Conservation (phyloP, 2,113 vertebrate genomes). For the Leucoraja erinaceus region DNA sequence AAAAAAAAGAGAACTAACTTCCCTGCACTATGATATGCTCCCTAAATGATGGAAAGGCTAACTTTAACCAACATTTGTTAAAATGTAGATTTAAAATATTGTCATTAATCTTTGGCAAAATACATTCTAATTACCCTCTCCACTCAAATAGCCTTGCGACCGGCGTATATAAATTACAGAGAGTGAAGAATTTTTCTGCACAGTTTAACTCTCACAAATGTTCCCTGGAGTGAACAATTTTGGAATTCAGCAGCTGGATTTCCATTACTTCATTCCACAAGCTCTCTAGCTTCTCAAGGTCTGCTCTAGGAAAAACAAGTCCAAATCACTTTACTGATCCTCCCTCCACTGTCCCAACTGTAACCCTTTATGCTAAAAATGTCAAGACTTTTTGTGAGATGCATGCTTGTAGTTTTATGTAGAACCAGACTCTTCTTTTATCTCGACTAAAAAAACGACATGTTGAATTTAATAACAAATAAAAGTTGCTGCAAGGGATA, state of each 20-base stretch:
- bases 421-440: neutral
- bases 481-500: too few relatives aligned
- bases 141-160: slow-evolving; percentile 1
- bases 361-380: neutral
- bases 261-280: slow-evolving; percentile 42
- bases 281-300: slow-evolving; percentile 15
- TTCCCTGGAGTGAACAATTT: slow-evolving; percentile 43
- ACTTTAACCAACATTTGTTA: neutral
- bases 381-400: neutral
- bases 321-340: slow-evolving; percentile 3
- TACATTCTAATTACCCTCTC: neutral
- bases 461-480: too few relatives aligned
- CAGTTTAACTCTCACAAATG: neutral
- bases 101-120: neutral
- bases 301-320: neutral
- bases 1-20: neutral
- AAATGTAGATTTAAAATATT: neutral
- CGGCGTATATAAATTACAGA: neutral
- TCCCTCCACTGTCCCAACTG: neutral
- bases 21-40: neutral
- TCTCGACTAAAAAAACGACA: too few relatives aligned
- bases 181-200: slow-evolving; percentile 33
- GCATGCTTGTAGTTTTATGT: neutral
- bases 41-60: neutral
- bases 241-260: slow-evolving; percentile 40